These are phyloP conservation scores for Diplodus puntazzo DNA, from an alignment of 2,797 vertebrate genomes.

Conservation along the genomic window DNA sequence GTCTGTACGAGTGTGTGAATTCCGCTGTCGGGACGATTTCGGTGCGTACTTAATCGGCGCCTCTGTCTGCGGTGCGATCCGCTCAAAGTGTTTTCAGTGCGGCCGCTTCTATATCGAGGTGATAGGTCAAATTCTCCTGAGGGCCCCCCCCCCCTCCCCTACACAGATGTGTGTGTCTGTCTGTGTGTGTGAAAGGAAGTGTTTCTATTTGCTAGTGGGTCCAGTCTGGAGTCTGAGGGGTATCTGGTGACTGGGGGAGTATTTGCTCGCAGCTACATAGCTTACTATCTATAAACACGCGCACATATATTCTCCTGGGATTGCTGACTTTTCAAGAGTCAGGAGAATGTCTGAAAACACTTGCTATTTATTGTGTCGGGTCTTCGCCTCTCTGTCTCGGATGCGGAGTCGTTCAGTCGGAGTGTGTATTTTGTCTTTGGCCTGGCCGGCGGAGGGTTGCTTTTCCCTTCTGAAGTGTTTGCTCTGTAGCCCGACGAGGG, in stretches of 20 bases:
- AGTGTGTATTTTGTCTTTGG: constrained; percentile 23
- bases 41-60: not conserved
- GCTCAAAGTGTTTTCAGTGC: constrained; percentile 9
- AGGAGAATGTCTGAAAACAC: constrained; percentile 30
- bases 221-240: constrained; percentile 52
- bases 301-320: constrained; percentile 38
- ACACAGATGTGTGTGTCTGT: constrained; percentile 22
- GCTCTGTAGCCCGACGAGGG: constrained; percentile 32
- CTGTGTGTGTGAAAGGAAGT: constrained; percentile 35
- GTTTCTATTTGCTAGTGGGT: constrained; percentile 52
- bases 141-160: constrained; percentile 35
- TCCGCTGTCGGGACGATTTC: not conserved
- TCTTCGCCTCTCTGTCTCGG: not conserved
- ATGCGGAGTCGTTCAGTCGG: not conserved
- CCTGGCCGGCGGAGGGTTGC: constrained; percentile 14
- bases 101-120: constrained; percentile 58
- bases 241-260: constrained; percentile 69
- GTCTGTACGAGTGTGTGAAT: not conserved
- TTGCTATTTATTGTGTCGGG: constrained; percentile 15
- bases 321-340: constrained; percentile 29
- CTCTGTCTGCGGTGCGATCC: not conserved
- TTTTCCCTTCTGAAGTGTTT: constrained; percentile 57
- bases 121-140: constrained; percentile 55
- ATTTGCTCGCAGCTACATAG: constrained; percentile 66
- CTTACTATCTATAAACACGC: constrained; percentile 65